Base-by-base conservation (phyloP, 2,797 vertebrate genomes). In the Myotis findleyi region DNA sequence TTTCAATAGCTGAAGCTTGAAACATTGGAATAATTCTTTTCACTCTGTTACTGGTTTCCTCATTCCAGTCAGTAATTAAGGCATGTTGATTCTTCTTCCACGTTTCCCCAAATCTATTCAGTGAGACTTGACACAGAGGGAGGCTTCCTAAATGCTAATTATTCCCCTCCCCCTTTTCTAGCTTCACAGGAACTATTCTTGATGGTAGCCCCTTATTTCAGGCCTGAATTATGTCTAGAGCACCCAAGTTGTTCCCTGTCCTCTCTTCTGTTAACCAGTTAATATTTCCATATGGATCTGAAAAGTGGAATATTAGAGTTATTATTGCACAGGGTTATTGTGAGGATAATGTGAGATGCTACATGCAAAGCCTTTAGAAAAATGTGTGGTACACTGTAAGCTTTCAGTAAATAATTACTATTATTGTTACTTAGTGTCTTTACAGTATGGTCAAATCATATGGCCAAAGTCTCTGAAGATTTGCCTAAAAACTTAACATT, bases 401-500 rank as follows among this genome's bases (percentile, higher is more conserved):
- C 30, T 51, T 2, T 72, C 13, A 36, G 44, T 57, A 87, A 81
- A 51, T 94, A 86, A 33, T 73, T 79, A 5, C 16, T 91, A 5
- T 47, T 77, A 14, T 62, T 76, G 36, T 77, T 75, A 73, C 49
- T 81, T 66, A 80, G 5, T 92, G 6, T 80, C 9, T 62, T 83
- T 12, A 68, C 38, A 59, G 5, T 69, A 62, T 79, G 30, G 13
- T 80, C 33, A 73, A 30, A 79, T 64, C 25, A 7, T 69, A n/a
- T 27, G 44, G 6, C 41, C 36, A 55, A 10, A 83, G 49, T 62
- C 71, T 90, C 66, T 62, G 27, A 75, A 68, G 14, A 64, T 93
- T 92, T 92, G 21, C 57, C 18, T 86, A 38, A 76, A 75, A 53
- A 51, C 27, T 77, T 92, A 47, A 55, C 27, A 71, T 92, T 84